phyloP scores from a whole-genome alignment of 2,113 vertebrate species.

The Grus americana region DNA sequence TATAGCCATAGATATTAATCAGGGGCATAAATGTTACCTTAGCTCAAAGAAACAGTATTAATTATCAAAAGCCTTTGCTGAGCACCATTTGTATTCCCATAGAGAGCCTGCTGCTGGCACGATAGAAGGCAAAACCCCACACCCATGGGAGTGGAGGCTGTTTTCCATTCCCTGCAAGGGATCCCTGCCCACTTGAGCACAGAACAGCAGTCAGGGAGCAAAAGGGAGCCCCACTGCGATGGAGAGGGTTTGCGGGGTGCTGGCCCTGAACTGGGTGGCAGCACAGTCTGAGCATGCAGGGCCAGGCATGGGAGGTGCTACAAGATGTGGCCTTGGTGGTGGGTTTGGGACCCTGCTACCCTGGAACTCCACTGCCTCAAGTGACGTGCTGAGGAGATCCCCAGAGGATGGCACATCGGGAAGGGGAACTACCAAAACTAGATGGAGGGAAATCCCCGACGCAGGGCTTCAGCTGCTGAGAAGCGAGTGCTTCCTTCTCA shows the following conservation, averaged over 20 bases:
- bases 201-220: background rate
- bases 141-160: background rate
- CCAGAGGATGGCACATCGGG: background rate
- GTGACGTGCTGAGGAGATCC: background rate
- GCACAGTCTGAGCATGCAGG: rapidly evolving
- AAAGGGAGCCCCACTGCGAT: background rate
- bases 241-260: background rate
- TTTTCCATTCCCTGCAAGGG: background rate
- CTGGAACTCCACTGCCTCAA: background rate
- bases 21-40: background rate
- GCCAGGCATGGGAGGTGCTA: background rate
- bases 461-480: background rate
- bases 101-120: background rate
- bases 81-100: background rate
- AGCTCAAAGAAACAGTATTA: background rate
- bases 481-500: background rate
- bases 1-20: background rate
- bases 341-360: background rate
- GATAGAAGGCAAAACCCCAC: background rate
- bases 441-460: background rate
- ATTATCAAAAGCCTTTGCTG: background rate
- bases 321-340: background rate
- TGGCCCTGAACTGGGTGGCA: background rate
- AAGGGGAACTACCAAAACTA: background rate
- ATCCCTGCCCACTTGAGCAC: background rate